Percentiles rank a stretch among this genome's conserved stretches.
Evolutionary conservation across 2,797 vertebrate species (phyloP).

Genomic region (Esox masquinongy): DNA sequence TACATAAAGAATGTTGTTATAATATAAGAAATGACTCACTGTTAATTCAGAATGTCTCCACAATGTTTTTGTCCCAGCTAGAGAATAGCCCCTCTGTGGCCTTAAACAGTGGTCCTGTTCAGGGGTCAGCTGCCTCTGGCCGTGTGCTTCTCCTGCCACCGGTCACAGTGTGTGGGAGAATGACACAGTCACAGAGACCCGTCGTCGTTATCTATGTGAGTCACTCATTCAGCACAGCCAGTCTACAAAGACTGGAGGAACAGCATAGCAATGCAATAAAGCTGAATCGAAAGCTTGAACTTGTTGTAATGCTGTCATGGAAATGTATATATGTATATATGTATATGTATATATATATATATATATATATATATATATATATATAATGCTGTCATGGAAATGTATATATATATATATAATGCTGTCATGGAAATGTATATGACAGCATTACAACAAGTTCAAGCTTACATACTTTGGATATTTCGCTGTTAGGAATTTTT

Average conservation of each 20-base stretch:
- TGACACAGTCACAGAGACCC: constrained; percentile 20
- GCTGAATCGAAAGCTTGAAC: neutral
- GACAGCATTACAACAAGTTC: no score
- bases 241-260: constrained; percentile 35
- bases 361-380: neutral
- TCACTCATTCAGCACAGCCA: constrained; percentile 46
- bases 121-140: constrained; percentile 34
- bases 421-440: neutral
- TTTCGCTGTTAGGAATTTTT: neutral
- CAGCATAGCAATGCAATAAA: constrained; percentile 31
- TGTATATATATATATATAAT: neutral
- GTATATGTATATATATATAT: neutral
- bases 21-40: constrained; percentile 23
- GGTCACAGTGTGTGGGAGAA: constrained; percentile 8
- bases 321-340: neutral
- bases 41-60: constrained; percentile 27
- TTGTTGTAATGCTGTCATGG: neutral
- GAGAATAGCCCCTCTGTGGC: constrained; percentile 37
- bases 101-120: constrained; percentile 34
- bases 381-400: neutral
- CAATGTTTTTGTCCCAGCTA: constrained; percentile 14
- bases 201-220: constrained; percentile 50
- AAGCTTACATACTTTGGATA: neutral
- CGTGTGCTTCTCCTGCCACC: constrained; percentile 22
- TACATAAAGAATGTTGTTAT: constrained; percentile 59